phyloP scores from a whole-genome alignment of 2,113 vertebrate genomes.

The Lycaon pictus region DNA sequence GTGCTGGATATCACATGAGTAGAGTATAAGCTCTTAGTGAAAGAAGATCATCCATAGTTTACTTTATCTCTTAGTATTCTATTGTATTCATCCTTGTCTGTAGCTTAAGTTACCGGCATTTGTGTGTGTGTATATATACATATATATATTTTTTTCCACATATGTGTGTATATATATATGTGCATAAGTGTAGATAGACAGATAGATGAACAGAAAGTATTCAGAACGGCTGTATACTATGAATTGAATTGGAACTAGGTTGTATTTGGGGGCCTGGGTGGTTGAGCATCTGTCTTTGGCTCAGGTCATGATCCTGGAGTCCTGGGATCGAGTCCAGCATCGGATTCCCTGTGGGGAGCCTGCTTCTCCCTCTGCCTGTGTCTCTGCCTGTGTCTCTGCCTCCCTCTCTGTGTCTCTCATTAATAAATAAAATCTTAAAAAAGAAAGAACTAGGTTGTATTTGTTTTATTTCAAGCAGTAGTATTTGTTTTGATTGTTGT shows the following conservation, averaged over 20 bases:
- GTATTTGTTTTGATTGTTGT: neutral
- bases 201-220: neutral
- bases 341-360: no score
- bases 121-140: fast-evolving
- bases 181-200: fast-evolving
- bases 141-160: fast-evolving
- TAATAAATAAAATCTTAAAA: no score
- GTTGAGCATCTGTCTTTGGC: no score
- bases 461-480: neutral
- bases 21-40: neutral
- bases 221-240: neutral
- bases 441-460: neutral
- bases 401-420: no score
- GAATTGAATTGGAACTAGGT: neutral
- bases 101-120: neutral
- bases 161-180: neutral
- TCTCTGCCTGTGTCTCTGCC: no score
- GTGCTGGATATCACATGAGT: neutral
- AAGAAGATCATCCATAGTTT: neutral
- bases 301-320: no score
- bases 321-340: no score
- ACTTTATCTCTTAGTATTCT: neutral
- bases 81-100: neutral
- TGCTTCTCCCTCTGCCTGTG: no score
- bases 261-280: neutral